Evolutionary conservation across 1,140 invertebrate species (phyloP).

Genomic region (Hypsibius dujardini): DNA sequence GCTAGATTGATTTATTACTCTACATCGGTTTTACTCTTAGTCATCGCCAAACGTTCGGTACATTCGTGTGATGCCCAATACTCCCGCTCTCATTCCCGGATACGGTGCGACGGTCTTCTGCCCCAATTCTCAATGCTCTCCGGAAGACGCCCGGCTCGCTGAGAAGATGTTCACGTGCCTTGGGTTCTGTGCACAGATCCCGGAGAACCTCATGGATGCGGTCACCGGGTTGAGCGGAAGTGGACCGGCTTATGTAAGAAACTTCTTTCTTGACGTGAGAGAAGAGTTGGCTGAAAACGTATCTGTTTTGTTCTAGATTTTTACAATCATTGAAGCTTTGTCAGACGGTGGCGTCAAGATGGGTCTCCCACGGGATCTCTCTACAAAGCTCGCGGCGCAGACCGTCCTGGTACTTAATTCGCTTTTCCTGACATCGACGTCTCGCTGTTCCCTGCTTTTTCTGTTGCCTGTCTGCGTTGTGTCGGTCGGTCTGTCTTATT

Average conservation of each 20-base stretch:
- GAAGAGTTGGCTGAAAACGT: background rate
- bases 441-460: no score
- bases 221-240: constrained; percentile 81
- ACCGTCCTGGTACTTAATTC: constrained; percentile 45
- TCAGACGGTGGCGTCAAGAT: constrained; percentile 78
- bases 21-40: no score
- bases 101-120: constrained; percentile 62
- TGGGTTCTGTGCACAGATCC: constrained; percentile 67
- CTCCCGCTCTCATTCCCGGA: constrained; percentile 59
- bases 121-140: constrained; percentile 44
- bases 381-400: constrained; percentile 65
- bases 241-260: constrained; percentile 79
- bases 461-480: no score
- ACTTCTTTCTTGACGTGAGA: background rate
- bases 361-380: constrained; percentile 66
- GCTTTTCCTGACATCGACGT: no score
- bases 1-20: no score
- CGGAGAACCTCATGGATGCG: constrained; percentile 69
- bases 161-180: constrained; percentile 58
- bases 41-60: constrained; percentile 28
- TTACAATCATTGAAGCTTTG: constrained; percentile 69
- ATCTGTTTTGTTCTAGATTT: constrained; percentile 44
- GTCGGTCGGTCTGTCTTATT: no score
- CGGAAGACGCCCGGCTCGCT: constrained; percentile 39
- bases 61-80: constrained; percentile 84